Base-by-base conservation (phyloP, 2,888 invertebrate species). In the Cephus pygmeus region DNA sequence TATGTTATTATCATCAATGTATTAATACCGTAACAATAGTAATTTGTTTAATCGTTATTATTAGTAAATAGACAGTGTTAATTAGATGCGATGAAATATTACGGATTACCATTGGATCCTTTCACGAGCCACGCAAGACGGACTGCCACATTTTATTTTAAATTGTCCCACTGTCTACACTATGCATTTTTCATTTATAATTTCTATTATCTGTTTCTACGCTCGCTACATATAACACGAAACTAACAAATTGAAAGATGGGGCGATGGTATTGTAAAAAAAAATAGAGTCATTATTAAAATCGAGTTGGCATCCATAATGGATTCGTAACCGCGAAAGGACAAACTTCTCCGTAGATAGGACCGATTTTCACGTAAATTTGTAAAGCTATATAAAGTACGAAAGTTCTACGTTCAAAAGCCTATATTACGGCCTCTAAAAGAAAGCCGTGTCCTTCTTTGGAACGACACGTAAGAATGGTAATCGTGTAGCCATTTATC, bases 21-120 rank as follows among this genome's bases (percentile, higher is more conserved):
- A 86, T 82, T 79, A 77, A 78, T 84, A 84, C 77, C 83, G 79
- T 79, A 82, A 81, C 79, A 82, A 73, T 86, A 80, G 77, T 81
- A 85, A 85, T 84, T 82, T 78, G 69, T 76, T 71, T 71, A 30
- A 71, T 71, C 15, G 30, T 71, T 71, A 71, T 31, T 33, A 71
- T 31, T 71, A 71, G 1, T 71, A 71, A 71, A 71, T 31, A 71
- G 71, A 71, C 71, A 71, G 71, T 71, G 71, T 33, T 56, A 33
- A 71, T 71, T 33, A n/a, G 31, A 71, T 33, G 71, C 31, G 15
- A 33, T 56, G 6, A 56, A 23, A 23, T 56, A 56, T 56, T 56
- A 71, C n/a, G 71, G 33, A 71, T 71, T 71, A 71, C 71, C 31
- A 71, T 31, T 71, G 71, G 6, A 71, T 71, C 12, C 71, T 71